Evolutionary conservation across 2,888 invertebrate species (phyloP).

Genomic region (Liposcelis brunnea): DNA sequence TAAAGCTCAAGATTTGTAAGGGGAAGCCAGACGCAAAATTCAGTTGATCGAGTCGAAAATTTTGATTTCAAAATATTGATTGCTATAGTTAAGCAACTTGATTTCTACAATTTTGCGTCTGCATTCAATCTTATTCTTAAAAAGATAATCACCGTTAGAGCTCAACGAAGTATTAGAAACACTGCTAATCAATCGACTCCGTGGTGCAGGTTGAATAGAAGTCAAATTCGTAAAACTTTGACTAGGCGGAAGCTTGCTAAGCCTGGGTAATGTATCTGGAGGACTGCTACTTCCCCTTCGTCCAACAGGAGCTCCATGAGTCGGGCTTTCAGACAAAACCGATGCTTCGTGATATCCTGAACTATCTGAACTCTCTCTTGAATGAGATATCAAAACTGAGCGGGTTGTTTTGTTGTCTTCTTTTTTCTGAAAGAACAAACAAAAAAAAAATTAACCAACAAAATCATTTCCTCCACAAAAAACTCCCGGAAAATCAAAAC

Average conservation of each 20-base stretch:
- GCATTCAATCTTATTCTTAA: too few relatives aligned
- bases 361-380: constrained; percentile 53
- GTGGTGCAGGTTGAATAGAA: constrained; percentile 17
- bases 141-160: constrained; percentile 10
- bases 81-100: too few relatives aligned
- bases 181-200: constrained; percentile 16
- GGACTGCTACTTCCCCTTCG: constrained; percentile 13
- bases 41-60: too few relatives aligned
- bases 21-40: too few relatives aligned
- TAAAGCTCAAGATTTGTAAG: too few relatives aligned
- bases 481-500: too few relatives aligned
- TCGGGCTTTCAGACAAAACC: constrained; percentile 40
- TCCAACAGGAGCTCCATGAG: constrained; percentile 17
- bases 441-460: too few relatives aligned
- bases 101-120: too few relatives aligned
- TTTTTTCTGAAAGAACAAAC: constrained; percentile 13
- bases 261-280: constrained; percentile 27
- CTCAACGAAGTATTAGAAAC: constrained; percentile 20
- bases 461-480: too few relatives aligned
- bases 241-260: constrained; percentile 23
- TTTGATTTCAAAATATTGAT: too few relatives aligned
- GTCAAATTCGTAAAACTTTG: constrained; percentile 25
- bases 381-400: constrained; percentile 42
- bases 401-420: constrained; percentile 22
- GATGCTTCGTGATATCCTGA: constrained; percentile 56